A percentile compares a stretch with the other conserved stretches of the same genome.
These are phyloP conservation scores for Catocala sponsa DNA, from an alignment of 2,888 invertebrate species.

Conservation along the genomic window DNA sequence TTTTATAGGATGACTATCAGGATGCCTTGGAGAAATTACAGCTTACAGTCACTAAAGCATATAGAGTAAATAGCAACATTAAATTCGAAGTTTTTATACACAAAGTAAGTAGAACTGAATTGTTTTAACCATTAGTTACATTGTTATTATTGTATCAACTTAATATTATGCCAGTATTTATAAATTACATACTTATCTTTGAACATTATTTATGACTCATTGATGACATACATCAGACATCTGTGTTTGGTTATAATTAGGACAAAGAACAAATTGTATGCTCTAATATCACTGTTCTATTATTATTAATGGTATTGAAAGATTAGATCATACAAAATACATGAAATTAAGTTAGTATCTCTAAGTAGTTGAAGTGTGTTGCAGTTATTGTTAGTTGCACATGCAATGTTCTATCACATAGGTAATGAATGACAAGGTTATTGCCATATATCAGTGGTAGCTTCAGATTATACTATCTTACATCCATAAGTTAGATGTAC, in stretches of 20 bases:
- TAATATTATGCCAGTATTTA: constrained; percentile 1
- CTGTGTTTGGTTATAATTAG: constrained; percentile 15
- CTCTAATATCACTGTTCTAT: no score
- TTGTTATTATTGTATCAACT: constrained; percentile 9
- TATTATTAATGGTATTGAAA: no score
- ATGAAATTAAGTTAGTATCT: no score
- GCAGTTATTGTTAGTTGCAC: no score
- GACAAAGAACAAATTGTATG: no score
- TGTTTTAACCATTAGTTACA: constrained; percentile 12
- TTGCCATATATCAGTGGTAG: no score
- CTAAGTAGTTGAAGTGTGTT: no score
- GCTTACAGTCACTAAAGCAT: constrained; percentile 97
- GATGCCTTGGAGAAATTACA: constrained; percentile 98
- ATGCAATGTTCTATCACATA: no score
- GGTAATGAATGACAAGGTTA: no score
- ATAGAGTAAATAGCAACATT: constrained; percentile 97
- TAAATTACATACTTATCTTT: constrained; percentile 24
- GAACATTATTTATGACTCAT: constrained; percentile 28
- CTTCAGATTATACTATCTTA: no score
- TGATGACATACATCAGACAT: constrained; percentile 12
- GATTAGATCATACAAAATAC: no score
- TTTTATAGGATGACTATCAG: constrained; percentile 96
- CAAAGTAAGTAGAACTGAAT: constrained; percentile 88
- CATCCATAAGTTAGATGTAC: no score
- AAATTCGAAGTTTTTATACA: constrained; percentile 99